These are phyloP conservation scores for Dufourea novaeangliae DNA, from an alignment of 1,140 invertebrate genomes.

Conservation along the genomic window DNA sequence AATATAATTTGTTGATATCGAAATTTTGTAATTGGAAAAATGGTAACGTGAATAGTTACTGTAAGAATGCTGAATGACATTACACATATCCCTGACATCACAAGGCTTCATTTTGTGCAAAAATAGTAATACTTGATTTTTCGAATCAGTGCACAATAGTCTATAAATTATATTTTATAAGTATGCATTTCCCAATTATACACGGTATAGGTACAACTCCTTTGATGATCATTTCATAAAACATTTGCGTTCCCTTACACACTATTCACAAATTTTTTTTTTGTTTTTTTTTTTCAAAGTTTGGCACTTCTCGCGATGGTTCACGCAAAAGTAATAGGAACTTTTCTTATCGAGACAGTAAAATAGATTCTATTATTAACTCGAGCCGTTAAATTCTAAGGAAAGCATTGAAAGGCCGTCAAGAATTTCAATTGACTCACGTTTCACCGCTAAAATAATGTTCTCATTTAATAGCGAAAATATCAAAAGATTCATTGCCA, in stretches of 20 bases:
- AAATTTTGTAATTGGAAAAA: slow-evolving; percentile 31
- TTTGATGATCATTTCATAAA: slow-evolving; percentile 12
- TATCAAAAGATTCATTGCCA: neutral
- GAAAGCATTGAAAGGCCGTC: neutral
- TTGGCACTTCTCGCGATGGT: slow-evolving; percentile 57
- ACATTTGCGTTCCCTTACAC: neutral
- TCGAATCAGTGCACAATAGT: slow-evolving; percentile 53
- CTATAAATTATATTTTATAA: slow-evolving; percentile 55
- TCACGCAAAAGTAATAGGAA: slow-evolving; percentile 44
- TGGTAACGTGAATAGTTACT: slow-evolving; percentile 44
- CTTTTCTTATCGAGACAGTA: neutral
- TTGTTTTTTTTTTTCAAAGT: slow-evolving; percentile 40
- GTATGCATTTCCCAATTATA: slow-evolving; percentile 37
- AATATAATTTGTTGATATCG: slow-evolving; percentile 32
- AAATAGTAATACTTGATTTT: slow-evolving; percentile 64
- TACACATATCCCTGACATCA: slow-evolving; percentile 64
- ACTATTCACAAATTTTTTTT: slow-evolving; percentile 7
- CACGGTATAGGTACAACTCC: slow-evolving; percentile 18
- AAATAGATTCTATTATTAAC: slow-evolving; percentile 3
- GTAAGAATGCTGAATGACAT: slow-evolving; percentile 40
- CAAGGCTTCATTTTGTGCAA: slow-evolving; percentile 65
- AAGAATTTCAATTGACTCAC: slow-evolving; percentile 8
- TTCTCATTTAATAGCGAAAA: neutral
- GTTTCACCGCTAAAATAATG: neutral
- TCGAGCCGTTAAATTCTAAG: neutral